phyloP scores from a whole-genome alignment of 2,797 vertebrate species.

The Micropoecilia bifurca region DNA sequence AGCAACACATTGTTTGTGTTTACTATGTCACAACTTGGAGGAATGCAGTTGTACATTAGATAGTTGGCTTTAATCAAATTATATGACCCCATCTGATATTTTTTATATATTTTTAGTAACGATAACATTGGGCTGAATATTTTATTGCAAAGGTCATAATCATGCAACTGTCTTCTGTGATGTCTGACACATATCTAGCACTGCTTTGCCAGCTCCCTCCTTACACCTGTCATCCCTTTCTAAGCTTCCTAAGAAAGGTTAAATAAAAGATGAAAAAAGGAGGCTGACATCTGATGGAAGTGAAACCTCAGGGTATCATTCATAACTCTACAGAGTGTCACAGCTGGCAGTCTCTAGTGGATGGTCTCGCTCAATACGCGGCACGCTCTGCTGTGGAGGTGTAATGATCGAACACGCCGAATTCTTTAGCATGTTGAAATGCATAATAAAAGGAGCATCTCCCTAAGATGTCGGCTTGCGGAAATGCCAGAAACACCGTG shows the following conservation, averaged over 20 bases:
- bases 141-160: background rate
- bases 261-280: conserved; percentile 54
- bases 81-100: background rate
- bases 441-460: conserved; percentile 12
- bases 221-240: conserved; percentile 11
- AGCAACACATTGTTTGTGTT: background rate
- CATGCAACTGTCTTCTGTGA: background rate
- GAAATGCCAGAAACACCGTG: conserved; percentile 12
- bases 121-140: background rate
- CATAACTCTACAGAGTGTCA: conserved; percentile 21
- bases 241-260: conserved; percentile 16
- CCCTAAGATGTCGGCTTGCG: conserved; percentile 1
- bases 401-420: conserved; percentile 31
- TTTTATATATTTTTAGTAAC: background rate
- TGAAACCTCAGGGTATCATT: conserved; percentile 38
- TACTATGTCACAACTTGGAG: background rate
- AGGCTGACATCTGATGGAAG: conserved; percentile 43
- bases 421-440: conserved; percentile 5
- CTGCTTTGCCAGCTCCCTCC: background rate
- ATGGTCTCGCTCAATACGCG: conserved; percentile 14
- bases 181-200: background rate
- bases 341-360: conserved; percentile 38
- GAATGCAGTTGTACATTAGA: background rate
- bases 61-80: background rate
- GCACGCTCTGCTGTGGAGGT: conserved; percentile 21